Evolutionary conservation across 2,888 invertebrate species (phyloP).

Genomic region (Drosophila koepferae): DNA sequence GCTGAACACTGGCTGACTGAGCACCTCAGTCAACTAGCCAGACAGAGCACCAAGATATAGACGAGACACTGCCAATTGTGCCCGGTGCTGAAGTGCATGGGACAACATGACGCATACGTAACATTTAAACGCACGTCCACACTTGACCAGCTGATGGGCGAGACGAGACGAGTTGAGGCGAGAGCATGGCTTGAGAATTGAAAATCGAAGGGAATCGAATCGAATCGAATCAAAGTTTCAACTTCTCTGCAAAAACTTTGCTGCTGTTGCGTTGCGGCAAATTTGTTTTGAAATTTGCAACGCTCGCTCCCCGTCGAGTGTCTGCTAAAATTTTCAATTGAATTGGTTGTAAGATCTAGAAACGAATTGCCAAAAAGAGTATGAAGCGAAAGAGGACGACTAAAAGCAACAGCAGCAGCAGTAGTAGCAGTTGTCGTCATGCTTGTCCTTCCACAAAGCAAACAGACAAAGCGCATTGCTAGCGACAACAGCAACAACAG

Average conservation of each 20-base stretch:
- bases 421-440: constrained; percentile 55
- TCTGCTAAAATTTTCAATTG: constrained; percentile 74
- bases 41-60: constrained; percentile 15
- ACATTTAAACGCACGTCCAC: constrained; percentile 73
- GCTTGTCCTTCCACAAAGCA: constrained; percentile 48
- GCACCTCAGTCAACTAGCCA: constrained; percentile 19
- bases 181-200: constrained; percentile 27
- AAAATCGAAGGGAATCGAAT: constrained; percentile 59
- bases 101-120: constrained; percentile 74
- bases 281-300: constrained; percentile 76
- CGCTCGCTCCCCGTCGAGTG: constrained; percentile 43
- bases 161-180: background rate
- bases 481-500: constrained; percentile 47
- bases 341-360: constrained; percentile 70
- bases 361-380: constrained; percentile 66
- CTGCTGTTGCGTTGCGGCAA: constrained; percentile 72
- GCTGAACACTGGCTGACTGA: constrained; percentile 29
- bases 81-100: constrained; percentile 62
- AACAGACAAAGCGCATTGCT: constrained; percentile 71
- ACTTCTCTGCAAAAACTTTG: constrained; percentile 41
- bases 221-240: constrained; percentile 59
- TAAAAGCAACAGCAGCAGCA: constrained; percentile 2
- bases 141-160: constrained; percentile 62
- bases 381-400: background rate
- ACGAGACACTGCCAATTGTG: constrained; percentile 60